These are phyloP conservation scores for Tipula unca DNA, from an alignment of 2,888 invertebrate species.

Conservation along the genomic window DNA sequence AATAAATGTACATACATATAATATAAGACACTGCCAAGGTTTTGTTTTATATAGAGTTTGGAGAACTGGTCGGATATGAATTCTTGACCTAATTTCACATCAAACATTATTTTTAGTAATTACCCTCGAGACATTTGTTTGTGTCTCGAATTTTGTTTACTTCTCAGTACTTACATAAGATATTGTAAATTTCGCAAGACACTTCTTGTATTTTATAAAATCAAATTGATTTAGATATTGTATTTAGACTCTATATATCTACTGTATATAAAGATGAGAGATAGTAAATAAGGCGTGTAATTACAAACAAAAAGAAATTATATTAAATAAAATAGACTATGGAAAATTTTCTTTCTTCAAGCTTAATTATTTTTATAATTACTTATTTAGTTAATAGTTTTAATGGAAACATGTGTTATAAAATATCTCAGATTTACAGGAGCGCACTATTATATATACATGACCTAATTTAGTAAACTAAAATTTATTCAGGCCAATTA, in stretches of 20 bases:
- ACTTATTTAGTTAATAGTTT: not conserved
- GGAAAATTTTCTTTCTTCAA: not conserved
- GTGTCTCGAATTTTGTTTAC: not conserved
- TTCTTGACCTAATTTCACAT: not conserved
- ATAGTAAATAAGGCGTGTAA: not conserved
- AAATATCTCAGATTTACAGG: not conserved
- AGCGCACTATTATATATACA: not conserved
- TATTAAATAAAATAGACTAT: not conserved
- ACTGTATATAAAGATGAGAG: not conserved
- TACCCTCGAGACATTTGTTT: not conserved
- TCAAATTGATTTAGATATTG: not conserved
- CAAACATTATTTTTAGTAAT: not conserved
- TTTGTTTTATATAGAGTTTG: not conserved
- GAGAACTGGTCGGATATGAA: not conserved
- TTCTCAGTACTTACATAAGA: not conserved
- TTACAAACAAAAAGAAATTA: not conserved
- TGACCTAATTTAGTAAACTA: not conserved
- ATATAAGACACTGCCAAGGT: not conserved
- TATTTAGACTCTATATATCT: too few species aligned
- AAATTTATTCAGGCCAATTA: not conserved
- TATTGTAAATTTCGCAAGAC: not conserved
- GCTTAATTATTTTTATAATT: not conserved
- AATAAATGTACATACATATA: too few species aligned
- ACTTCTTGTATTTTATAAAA: not conserved
- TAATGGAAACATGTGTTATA: not conserved